Base-by-base conservation (phyloP, 2,888 invertebrate genomes). In the Poecilus cupreus region DNA sequence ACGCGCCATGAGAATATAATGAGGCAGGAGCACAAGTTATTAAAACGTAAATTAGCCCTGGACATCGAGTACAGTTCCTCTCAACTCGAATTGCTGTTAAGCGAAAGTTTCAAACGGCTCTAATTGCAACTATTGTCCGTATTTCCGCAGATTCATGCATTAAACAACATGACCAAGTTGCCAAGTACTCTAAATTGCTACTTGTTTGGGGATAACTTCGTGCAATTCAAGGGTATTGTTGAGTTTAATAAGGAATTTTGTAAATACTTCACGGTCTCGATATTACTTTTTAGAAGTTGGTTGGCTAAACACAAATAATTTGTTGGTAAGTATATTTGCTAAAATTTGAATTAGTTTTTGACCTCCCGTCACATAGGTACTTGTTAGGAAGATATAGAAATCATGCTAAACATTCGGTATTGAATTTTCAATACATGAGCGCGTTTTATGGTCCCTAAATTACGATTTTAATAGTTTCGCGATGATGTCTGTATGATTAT, bases 81-180 rank as follows among this genome's bases (percentile, higher is more conserved):
- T 1, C 10, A 18, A 18, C 16, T 4, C 18, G 13, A 13, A 24
- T 32, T 60, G 24, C 32, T 60, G 60, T 24, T 24, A 13, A 57
- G 60, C 8, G 8, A 60, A 60, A 60, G 60, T 60, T 60, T 60
- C 60, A 20, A 60, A 60, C 22, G 60, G 26, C 26, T 60, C 26
- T 60, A 60, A 60, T 60, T 60, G 60, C 60, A 60, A 26, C 26
- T 60, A 60, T 60, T 60, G 60, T 60, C 1, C 8, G 60, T 60
- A 60, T 60, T 60, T 60, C 60, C 60, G 26, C 24, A 26, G 60
- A 20, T 60, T 60, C 60, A 60, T 60, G 60, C 26, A 60, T 60
- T 60, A 60, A 24, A 60, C 60, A 60, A 26, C 60, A 13, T n/a
- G 24, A 3, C 60, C 20, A 22, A 20, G 11, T 54, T 60, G 26